These are phyloP conservation scores for Drosophila tani DNA, from an alignment of 1,140 invertebrate genomes.

Conservation along the genomic window DNA sequence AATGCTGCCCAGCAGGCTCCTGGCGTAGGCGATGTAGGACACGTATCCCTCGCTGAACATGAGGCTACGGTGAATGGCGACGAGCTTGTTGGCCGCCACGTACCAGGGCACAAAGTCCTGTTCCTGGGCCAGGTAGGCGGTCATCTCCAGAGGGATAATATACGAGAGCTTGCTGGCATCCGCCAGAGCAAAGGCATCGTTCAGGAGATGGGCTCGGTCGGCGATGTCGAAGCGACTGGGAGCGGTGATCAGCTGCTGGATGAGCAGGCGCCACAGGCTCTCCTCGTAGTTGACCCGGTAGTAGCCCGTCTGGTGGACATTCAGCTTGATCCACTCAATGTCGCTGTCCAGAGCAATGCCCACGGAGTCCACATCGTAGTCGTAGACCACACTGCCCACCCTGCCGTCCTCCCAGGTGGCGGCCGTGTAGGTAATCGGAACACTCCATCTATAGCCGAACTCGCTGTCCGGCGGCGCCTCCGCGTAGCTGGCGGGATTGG, in stretches of 20 bases:
- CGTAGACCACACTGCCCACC: slow-evolving; percentile 71
- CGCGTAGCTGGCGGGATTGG: slow-evolving; percentile 87
- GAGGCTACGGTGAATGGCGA: slow-evolving; percentile 86
- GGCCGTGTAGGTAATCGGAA: slow-evolving; percentile 90
- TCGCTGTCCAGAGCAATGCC: slow-evolving; percentile 11
- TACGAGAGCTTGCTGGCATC: slow-evolving; percentile 89
- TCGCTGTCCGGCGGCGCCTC: slow-evolving; percentile 85
- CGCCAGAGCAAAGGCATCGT: slow-evolving; percentile 94
- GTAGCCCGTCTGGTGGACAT: slow-evolving; percentile 93
- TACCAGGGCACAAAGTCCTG: slow-evolving; percentile 90
- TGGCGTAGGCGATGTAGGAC: slow-evolving; percentile 87
- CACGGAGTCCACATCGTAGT: slow-evolving; percentile 23
- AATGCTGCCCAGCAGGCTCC: slow-evolving; percentile 85
- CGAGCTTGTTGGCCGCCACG: slow-evolving; percentile 87
- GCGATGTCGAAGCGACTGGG: slow-evolving; percentile 86
- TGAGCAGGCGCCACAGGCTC: slow-evolving; percentile 89
- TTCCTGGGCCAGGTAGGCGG: slow-evolving; percentile 89
- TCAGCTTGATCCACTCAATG: slow-evolving; percentile 93
- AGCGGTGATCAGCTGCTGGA: slow-evolving; percentile 85
- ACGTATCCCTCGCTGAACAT: slow-evolving; percentile 87
- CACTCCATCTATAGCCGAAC: slow-evolving; percentile 91
- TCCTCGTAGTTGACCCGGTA: slow-evolving; percentile 94
- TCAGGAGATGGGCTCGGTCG: slow-evolving; percentile 93
- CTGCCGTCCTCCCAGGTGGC: slow-evolving; percentile 84
- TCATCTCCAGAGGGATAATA: slow-evolving; percentile 88